phyloP scores from a whole-genome alignment of 2,113 vertebrate species.

The Anguilla japonica region DNA sequence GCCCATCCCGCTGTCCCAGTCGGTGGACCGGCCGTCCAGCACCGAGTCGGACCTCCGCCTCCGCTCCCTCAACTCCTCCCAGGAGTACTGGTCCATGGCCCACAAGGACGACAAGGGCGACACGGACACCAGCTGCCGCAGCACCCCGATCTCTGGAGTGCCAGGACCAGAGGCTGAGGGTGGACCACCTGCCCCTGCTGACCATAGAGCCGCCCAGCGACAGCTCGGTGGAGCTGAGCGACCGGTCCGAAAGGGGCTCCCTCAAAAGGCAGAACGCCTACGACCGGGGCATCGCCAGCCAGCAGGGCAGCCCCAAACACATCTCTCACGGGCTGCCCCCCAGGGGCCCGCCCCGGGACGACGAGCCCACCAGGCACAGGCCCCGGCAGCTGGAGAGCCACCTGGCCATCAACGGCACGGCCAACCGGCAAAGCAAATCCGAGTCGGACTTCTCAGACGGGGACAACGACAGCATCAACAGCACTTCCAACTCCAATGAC shows the following conservation, averaged over 20 bases:
- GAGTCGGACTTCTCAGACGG: slow-evolving; percentile 96
- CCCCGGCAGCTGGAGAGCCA: slow-evolving; percentile 83
- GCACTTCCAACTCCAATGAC: slow-evolving; percentile 97
- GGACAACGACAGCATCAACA: slow-evolving; percentile 96
- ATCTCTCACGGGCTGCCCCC: slow-evolving; percentile 73
- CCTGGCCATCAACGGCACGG: slow-evolving; percentile 88
- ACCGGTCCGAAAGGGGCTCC: slow-evolving; percentile 87
- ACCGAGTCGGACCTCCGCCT: slow-evolving; percentile 83
- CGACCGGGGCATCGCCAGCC: slow-evolving; percentile 74
- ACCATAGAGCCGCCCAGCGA: slow-evolving; percentile 95
- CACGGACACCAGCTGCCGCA: slow-evolving; percentile 88
- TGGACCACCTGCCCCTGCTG: slow-evolving; percentile 86
- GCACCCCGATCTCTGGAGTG: slow-evolving; percentile 88
- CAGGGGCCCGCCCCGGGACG: slow-evolving; percentile 80
- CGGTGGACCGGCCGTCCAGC: slow-evolving; percentile 79
- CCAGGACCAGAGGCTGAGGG: slow-evolving; percentile 82
- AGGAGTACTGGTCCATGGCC: slow-evolving; percentile 90
- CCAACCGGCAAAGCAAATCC: slow-evolving; percentile 91
- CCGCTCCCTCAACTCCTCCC: slow-evolving; percentile 76
- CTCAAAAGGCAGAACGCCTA: slow-evolving; percentile 84
- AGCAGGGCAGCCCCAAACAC: slow-evolving; percentile 87
- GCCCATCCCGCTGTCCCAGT: slow-evolving; percentile 80
- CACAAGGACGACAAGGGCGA: slow-evolving; percentile 88
- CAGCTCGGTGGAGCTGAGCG: slow-evolving; percentile 90
- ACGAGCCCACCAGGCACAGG: slow-evolving; percentile 76